phyloP scores from a whole-genome alignment of 2,888 invertebrate genomes.

The Rhyacophila evoluta region DNA sequence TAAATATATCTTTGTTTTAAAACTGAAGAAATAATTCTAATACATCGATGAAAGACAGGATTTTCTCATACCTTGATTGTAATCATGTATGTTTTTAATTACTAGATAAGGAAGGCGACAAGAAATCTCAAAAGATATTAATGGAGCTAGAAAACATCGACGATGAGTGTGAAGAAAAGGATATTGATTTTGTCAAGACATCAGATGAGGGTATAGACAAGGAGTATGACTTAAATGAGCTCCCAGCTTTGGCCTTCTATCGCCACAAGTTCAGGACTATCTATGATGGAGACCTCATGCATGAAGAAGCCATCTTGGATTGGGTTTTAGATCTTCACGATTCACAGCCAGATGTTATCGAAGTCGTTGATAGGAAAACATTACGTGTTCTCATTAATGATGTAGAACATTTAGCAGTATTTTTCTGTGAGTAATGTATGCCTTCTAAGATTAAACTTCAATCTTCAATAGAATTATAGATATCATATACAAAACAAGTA shows the following conservation, averaged over 20 bases:
- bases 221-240: slow-evolving; percentile 84
- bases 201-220: slow-evolving; percentile 89
- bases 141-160: slow-evolving; percentile 93
- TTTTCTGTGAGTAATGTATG: slow-evolving; percentile 80
- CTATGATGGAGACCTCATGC: slow-evolving; percentile 90
- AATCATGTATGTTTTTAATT: not conserved
- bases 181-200: slow-evolving; percentile 92
- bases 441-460: not conserved
- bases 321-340: slow-evolving; percentile 91
- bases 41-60: too few species aligned
- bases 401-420: slow-evolving; percentile 91
- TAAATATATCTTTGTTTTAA: too few species aligned
- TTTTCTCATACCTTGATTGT: too few species aligned
- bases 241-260: slow-evolving; percentile 89
- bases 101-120: slow-evolving; percentile 89
- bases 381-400: slow-evolving; percentile 89
- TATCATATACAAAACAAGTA: too few species aligned
- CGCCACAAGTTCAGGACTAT: slow-evolving; percentile 90
- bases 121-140: slow-evolving; percentile 88
- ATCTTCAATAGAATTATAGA: too few species aligned
- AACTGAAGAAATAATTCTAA: too few species aligned
- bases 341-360: slow-evolving; percentile 89
- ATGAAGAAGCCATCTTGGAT: slow-evolving; percentile 89
- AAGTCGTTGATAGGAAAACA: slow-evolving; percentile 91
- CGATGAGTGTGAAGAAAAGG: slow-evolving; percentile 91